Evolutionary conservation across 1,140 invertebrate species (phyloP).

Genomic region (Eumeta japonica): DNA sequence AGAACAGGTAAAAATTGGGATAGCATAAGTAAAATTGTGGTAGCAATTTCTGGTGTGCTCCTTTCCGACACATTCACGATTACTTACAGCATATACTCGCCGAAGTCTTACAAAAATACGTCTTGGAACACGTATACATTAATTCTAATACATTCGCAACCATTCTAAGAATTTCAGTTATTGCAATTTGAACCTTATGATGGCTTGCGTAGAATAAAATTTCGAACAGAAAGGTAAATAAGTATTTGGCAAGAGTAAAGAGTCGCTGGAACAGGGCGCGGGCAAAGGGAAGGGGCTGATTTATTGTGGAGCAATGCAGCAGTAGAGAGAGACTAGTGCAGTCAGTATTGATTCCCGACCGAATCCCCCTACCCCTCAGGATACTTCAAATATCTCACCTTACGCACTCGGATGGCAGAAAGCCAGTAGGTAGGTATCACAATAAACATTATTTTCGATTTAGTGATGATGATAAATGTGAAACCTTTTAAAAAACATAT

Average conservation of each 20-base stretch:
- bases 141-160: slow-evolving; percentile 43
- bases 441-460: too few species aligned
- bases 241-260: slow-evolving; percentile 32
- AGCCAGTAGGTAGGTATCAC: too few species aligned
- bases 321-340: slow-evolving; percentile 54
- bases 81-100: too few species aligned
- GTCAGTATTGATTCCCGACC: slow-evolving; percentile 60
- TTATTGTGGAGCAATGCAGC: slow-evolving; percentile 58
- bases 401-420: slow-evolving; percentile 46
- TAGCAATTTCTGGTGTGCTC: too few species aligned
- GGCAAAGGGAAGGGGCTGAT: slow-evolving; percentile 50
- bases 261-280: slow-evolving; percentile 26
- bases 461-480: too few species aligned
- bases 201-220: background rate
- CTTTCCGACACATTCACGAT: too few species aligned
- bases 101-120: slow-evolving; percentile 4
- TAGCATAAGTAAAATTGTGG: too few species aligned
- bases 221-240: slow-evolving; percentile 9
- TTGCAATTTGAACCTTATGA: slow-evolving; percentile 12
- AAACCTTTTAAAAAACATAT: too few species aligned
- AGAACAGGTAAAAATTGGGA: too few species aligned
- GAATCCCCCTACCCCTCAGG: slow-evolving; percentile 36
- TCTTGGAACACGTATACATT: slow-evolving; percentile 10
- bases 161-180: slow-evolving; percentile 17
- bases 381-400: slow-evolving; percentile 29